These are phyloP conservation scores for Lagodon rhomboides DNA, from an alignment of 2,797 vertebrate species.

Conservation along the genomic window DNA sequence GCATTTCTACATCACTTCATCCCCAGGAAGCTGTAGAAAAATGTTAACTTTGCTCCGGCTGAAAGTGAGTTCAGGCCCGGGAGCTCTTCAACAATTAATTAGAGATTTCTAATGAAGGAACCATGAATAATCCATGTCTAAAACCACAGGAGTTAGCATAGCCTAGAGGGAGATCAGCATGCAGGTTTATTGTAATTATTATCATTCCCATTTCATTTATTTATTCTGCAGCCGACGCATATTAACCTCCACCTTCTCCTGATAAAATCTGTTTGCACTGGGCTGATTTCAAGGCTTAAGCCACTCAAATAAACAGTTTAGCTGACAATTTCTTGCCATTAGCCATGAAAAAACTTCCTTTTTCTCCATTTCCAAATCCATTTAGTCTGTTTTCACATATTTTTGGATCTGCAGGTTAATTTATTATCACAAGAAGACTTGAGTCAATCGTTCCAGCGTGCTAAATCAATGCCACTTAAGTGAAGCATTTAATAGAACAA, in stretches of 20 bases:
- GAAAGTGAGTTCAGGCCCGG: conserved; percentile 55
- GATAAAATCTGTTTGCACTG: conserved; percentile 64
- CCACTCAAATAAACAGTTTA: conserved; percentile 59
- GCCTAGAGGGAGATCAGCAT: conserved; percentile 66
- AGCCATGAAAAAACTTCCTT: conserved; percentile 35
- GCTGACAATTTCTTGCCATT: conserved; percentile 49
- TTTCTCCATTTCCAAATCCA: conserved; percentile 10
- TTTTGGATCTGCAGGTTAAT: neutral
- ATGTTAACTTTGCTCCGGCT: conserved; percentile 57
- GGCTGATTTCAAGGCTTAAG: conserved; percentile 49
- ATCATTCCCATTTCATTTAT: conserved; percentile 41
- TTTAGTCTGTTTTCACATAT: neutral
- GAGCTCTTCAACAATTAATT: conserved; percentile 68
- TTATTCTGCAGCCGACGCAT: conserved; percentile 52
- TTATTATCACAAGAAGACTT: neutral
- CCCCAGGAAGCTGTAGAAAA: conserved; percentile 29
- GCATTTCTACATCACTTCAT: conserved; percentile 27
- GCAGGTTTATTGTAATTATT: conserved; percentile 60
- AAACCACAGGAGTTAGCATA: conserved; percentile 59
- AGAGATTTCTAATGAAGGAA: conserved; percentile 72
- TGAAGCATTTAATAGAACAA: conserved; percentile 9
- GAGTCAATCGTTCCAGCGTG: neutral
- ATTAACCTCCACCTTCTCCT: conserved; percentile 48
- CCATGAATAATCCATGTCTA: conserved; percentile 76
- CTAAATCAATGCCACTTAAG: neutral